phyloP scores from a whole-genome alignment of 2,797 vertebrate species.

The Mormyrus hasselquistii region DNA sequence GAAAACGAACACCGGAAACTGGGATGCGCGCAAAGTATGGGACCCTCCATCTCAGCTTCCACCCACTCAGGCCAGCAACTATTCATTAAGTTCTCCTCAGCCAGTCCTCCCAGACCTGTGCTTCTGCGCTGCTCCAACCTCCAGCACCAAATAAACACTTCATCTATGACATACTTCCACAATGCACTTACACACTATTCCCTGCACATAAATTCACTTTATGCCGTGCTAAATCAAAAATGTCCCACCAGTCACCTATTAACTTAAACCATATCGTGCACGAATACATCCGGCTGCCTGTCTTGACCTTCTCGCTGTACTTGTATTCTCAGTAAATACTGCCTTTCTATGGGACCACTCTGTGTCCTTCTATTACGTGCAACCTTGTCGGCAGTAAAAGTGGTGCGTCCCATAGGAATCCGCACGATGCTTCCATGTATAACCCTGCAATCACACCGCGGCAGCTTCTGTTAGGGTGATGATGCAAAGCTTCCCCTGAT shows the following conservation, averaged over 20 bases:
- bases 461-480: background rate
- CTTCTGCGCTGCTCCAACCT: background rate
- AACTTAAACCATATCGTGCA: background rate
- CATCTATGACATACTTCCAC: background rate
- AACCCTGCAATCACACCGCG: background rate
- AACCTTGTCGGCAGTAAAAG: background rate
- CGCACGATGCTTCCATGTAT: background rate
- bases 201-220: background rate
- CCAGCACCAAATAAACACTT: background rate
- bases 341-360: background rate
- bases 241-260: background rate
- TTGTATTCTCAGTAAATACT: background rate
- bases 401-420: background rate
- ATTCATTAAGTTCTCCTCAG: background rate
- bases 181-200: background rate
- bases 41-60: background rate
- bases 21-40: background rate
- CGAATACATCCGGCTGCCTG: background rate
- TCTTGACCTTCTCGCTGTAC: background rate
- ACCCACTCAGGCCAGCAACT: background rate
- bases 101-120: background rate
- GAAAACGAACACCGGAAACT: background rate
- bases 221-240: background rate
- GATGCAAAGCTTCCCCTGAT: background rate
- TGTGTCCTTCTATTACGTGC: background rate